These are phyloP conservation scores for Sebastes iracundus DNA, from an alignment of 2,797 vertebrate species.

Conservation along the genomic window DNA sequence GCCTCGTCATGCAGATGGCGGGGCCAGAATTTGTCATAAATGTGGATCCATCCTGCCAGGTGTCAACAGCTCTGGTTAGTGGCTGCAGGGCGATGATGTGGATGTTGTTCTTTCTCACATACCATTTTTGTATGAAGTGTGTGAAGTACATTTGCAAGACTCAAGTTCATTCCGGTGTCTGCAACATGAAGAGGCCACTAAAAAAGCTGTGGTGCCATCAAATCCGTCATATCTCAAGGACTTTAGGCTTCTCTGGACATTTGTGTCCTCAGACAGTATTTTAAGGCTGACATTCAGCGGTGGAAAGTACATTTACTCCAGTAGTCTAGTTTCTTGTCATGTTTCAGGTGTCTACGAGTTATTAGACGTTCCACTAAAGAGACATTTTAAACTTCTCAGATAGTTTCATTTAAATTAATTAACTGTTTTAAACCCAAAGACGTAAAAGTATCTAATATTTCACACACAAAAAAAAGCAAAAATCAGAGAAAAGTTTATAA, in stretches of 20 bases:
- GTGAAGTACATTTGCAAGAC: slow-evolving; percentile 26
- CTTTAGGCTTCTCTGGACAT: background rate
- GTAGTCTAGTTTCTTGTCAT: background rate
- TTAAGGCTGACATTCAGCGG: background rate
- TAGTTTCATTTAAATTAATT: background rate
- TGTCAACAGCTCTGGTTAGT: slow-evolving; percentile 48
- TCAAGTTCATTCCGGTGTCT: background rate
- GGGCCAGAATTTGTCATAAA: slow-evolving; percentile 56
- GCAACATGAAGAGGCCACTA: slow-evolving; percentile 2
- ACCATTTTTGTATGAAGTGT: slow-evolving; percentile 43
- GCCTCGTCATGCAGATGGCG: slow-evolving; percentile 58
- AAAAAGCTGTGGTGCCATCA: slow-evolving; percentile 7
- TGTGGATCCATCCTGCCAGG: slow-evolving; percentile 46
- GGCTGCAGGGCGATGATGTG: slow-evolving; percentile 19
- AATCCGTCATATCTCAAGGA: background rate
- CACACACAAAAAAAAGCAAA: background rate
- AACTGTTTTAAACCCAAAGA: background rate
- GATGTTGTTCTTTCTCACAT: slow-evolving; percentile 39
- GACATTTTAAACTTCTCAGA: background rate
- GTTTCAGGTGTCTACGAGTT: background rate
- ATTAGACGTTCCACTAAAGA: background rate
- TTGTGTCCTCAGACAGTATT: background rate
- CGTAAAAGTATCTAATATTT: background rate
- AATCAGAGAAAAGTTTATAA: background rate
- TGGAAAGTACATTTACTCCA: background rate